Conservation (phyloP, 2,113 vertebrate species). For the Oryzias curvinotus region DNA sequence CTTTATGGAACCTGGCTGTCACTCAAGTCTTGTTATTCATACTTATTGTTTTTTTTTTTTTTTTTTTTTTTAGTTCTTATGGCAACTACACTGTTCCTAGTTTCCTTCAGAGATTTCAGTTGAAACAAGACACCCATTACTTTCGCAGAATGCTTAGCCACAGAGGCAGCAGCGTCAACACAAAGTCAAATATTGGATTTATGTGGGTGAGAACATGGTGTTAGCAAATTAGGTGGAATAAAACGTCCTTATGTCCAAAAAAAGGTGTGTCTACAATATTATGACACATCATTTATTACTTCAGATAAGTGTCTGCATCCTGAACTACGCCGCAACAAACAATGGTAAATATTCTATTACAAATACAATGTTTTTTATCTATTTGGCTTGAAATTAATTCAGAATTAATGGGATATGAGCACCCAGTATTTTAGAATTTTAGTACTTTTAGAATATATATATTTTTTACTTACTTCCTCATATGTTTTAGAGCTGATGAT, state of each 20-base stretch:
- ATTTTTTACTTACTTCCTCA: constrained; percentile 89
- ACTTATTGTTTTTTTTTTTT: too few species aligned
- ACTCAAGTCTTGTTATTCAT: too few species aligned
- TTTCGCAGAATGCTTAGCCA: not conserved
- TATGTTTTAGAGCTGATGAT: constrained; percentile 83
- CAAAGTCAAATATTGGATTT: not conserved
- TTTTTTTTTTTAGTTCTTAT: too few species aligned
- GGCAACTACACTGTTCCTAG: too few species aligned
- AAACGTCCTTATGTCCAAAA: constrained; percentile 26
- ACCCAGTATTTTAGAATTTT: too few species aligned
- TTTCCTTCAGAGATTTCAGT: too few species aligned
- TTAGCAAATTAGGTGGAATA: not conserved
- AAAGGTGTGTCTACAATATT: constrained; percentile 18
- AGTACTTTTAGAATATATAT: too few species aligned
- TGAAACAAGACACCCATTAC: not conserved
- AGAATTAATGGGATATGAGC: too few species aligned
- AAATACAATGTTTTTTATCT: constrained; percentile 12
- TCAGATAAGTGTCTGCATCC: constrained; percentile 15
- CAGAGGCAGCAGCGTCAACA: too few species aligned
- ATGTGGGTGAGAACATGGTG: not conserved
- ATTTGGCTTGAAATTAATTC: too few species aligned
- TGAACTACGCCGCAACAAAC: not conserved
- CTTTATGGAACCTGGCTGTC: too few species aligned
- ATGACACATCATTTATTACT: not conserved
- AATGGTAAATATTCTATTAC: not conserved